A percentile compares a stretch with the other conserved stretches of the same genome.
Conservation (phyloP, 2,113 vertebrate genomes). For the Pontoporia blainvillei region DNA sequence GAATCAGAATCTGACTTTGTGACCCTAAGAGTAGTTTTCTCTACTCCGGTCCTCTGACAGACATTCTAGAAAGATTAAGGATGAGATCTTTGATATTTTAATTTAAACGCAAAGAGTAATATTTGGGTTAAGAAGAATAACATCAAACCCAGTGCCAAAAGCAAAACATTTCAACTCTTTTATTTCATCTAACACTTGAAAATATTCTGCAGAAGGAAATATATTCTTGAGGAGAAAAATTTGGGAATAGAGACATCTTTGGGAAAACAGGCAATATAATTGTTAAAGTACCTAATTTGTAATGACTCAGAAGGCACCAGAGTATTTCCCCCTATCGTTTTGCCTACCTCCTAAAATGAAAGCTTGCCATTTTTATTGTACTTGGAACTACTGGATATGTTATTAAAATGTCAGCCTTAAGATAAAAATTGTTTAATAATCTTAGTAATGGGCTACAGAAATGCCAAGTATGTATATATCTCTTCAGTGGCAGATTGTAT, state of each 20-base stretch:
- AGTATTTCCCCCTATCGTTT: neutral
- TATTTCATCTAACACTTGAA: conserved; percentile 66
- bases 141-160: conserved; percentile 59
- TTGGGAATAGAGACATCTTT: neutral
- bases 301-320: neutral
- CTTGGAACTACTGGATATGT: neutral
- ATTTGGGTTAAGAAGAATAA: conserved; percentile 51
- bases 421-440: conserved; percentile 7
- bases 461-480: neutral
- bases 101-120: conserved; percentile 67
- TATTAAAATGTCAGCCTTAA: conserved; percentile 32
- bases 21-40: neutral
- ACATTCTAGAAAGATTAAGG: conserved; percentile 51
- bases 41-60: neutral
- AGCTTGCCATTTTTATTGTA: neutral
- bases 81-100: conserved; percentile 59
- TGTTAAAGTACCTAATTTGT: neutral
- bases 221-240: neutral
- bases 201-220: neutral
- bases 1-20: neutral
- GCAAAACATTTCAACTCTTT: conserved; percentile 61
- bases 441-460: neutral
- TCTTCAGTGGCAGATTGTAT: neutral
- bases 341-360: conserved; percentile 19
- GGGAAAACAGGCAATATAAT: neutral